Evolutionary conservation across 92 coral and sea anemone genomes (phyloP).

Genomic region (Desmophyllum pertusum): DNA sequence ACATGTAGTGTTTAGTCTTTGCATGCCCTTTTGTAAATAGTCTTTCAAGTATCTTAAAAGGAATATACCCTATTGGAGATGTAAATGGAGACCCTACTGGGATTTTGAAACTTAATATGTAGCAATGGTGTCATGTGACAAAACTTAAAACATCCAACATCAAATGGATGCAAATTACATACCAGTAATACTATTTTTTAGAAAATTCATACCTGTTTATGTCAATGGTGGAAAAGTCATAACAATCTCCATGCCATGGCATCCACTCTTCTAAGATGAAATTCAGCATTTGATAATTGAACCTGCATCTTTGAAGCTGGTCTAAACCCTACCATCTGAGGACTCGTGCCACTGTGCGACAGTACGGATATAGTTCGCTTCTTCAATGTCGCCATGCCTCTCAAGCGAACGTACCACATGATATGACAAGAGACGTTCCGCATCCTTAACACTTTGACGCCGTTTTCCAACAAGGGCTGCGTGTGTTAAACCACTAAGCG

Average conservation of each 20-base stretch:
- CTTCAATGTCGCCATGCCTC: slow-evolving; percentile 48
- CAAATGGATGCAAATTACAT: background rate
- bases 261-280: slow-evolving; percentile 8
- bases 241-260: background rate
- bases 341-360: slow-evolving; percentile 68
- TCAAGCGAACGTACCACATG: slow-evolving; percentile 41
- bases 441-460: too few relatives aligned
- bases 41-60: too few relatives aligned
- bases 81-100: too few relatives aligned
- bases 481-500: too few relatives aligned
- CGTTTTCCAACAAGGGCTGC: too few relatives aligned
- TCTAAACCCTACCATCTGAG: slow-evolving; percentile 60
- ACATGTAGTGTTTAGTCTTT: too few relatives aligned
- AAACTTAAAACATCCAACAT: background rate
- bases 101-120: background rate
- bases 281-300: background rate
- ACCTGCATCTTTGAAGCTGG: slow-evolving; percentile 36
- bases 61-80: too few relatives aligned
- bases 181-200: background rate
- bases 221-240: slow-evolving; percentile 4
- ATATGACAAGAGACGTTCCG: too few relatives aligned
- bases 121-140: background rate
- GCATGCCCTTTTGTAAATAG: too few relatives aligned
- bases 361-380: slow-evolving; percentile 37
- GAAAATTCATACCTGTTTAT: background rate